phyloP scores from a whole-genome alignment of 2,888 invertebrate genomes.

The Ophion ellenae region DNA sequence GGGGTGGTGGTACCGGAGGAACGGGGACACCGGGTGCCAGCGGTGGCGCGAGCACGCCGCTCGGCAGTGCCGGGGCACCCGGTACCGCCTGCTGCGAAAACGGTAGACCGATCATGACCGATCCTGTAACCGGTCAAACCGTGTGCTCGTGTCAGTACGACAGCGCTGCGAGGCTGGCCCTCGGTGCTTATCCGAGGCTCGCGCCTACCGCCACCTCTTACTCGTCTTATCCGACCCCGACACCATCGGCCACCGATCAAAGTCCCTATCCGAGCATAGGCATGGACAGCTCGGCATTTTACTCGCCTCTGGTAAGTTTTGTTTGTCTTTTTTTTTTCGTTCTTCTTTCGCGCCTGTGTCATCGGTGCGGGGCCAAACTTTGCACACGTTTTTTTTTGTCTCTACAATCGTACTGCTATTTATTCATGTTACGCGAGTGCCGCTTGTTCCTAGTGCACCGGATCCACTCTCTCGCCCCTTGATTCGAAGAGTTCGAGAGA shows the following conservation, averaged over 20 bases:
- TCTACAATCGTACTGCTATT: no score
- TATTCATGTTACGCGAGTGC: background rate
- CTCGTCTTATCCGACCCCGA: slow-evolving; percentile 93
- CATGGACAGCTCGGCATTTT: slow-evolving; percentile 97
- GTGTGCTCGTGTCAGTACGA: slow-evolving; percentile 98
- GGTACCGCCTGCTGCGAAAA: slow-evolving; percentile 92
- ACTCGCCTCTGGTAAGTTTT: slow-evolving; percentile 95
- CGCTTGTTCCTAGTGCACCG: slow-evolving; percentile 8
- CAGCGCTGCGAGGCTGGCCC: slow-evolving; percentile 91
- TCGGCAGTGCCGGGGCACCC: slow-evolving; percentile 81
- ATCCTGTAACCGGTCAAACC: slow-evolving; percentile 96
- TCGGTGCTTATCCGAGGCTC: slow-evolving; percentile 92
- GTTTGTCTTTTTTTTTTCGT: no score
- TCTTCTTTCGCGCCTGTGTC: background rate
- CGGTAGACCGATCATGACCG: slow-evolving; percentile 95
- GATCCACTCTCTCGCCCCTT: slow-evolving; percentile 25
- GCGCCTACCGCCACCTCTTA: slow-evolving; percentile 89
- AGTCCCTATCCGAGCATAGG: slow-evolving; percentile 97
- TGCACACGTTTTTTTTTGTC: no score
- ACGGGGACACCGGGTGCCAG: slow-evolving; percentile 71
- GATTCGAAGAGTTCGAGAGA: slow-evolving; percentile 39
- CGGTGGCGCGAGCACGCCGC: slow-evolving; percentile 85
- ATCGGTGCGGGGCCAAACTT: background rate
- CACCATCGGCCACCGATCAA: slow-evolving; percentile 95
- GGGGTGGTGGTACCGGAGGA: slow-evolving; percentile 71